phyloP scores from a whole-genome alignment of 2,888 invertebrate species.

The Scaptomyza flava region DNA sequence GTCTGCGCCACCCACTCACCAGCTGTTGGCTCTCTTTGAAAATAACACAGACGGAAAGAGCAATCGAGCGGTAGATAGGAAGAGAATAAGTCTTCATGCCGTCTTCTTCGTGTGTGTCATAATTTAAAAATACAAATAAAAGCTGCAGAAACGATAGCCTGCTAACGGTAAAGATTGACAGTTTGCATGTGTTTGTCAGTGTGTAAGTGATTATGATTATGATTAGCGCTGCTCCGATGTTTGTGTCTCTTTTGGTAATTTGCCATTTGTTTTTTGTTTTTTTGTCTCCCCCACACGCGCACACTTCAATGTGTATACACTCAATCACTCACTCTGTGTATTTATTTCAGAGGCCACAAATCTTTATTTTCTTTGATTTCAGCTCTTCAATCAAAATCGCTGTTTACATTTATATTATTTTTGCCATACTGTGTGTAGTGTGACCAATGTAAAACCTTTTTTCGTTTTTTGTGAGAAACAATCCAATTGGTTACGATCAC shows the following conservation, averaged over 20 bases:
- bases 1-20: slow-evolving; percentile 64
- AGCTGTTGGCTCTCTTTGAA: slow-evolving; percentile 51
- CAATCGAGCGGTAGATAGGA: background rate
- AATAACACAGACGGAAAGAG: slow-evolving; percentile 4
- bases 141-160: slow-evolving; percentile 48
- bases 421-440: slow-evolving; percentile 23
- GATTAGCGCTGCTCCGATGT: slow-evolving; percentile 43
- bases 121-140: slow-evolving; percentile 81
- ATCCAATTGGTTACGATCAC: slow-evolving; percentile 17
- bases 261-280: slow-evolving; percentile 44
- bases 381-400: slow-evolving; percentile 52
- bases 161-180: slow-evolving; percentile 67
- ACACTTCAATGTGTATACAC: background rate
- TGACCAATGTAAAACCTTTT: slow-evolving; percentile 24
- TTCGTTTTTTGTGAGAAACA: background rate
- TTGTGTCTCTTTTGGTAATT: slow-evolving; percentile 41
- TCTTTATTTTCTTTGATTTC: slow-evolving; percentile 30
- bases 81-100: slow-evolving; percentile 10
- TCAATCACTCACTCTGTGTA: slow-evolving; percentile 11
- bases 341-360: slow-evolving; percentile 55
- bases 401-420: slow-evolving; percentile 50
- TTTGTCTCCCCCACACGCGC: slow-evolving; percentile 26
- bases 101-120: slow-evolving; percentile 75
- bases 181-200: slow-evolving; percentile 17
- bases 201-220: slow-evolving; percentile 49